phyloP scores from a whole-genome alignment of 53 echinoderm and acorn worm species.

The Echinarachnius parma region DNA sequence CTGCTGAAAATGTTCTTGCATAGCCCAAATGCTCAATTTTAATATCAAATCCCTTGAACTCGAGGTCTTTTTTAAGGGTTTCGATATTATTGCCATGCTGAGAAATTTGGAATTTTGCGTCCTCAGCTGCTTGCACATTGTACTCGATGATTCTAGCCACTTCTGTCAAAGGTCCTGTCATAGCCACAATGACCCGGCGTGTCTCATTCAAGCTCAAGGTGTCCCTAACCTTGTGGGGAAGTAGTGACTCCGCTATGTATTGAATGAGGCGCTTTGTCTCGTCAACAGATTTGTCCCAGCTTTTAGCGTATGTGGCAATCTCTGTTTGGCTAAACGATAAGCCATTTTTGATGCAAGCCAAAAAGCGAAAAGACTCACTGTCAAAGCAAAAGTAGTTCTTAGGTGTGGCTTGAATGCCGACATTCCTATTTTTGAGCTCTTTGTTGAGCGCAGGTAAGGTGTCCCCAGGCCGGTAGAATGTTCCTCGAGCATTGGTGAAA shows the following conservation, averaged over 20 bases:
- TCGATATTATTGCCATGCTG: too few species aligned
- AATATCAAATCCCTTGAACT: too few species aligned
- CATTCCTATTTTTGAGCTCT: constrained; percentile 9
- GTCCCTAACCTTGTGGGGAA: background rate
- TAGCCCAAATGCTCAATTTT: too few species aligned
- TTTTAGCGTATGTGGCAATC: too few species aligned
- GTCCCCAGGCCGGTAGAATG: constrained; percentile 32
- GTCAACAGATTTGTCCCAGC: too few species aligned
- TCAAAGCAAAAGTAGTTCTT: constrained; percentile 31
- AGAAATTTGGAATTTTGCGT: too few species aligned
- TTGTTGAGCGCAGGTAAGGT: constrained; percentile 37
- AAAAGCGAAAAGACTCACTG: constrained; percentile 31
- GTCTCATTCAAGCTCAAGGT: background rate
- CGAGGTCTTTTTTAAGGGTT: too few species aligned
- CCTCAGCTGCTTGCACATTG: background rate
- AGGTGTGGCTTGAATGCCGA: constrained; percentile 10
- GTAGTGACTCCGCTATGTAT: too few species aligned
- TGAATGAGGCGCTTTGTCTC: too few species aligned
- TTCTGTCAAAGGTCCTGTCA: background rate
- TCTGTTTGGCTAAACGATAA: background rate
- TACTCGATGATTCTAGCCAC: background rate
- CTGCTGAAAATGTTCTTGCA: too few species aligned
- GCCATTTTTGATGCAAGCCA: constrained; percentile 24
- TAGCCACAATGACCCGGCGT: background rate
- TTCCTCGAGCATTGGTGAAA: constrained; percentile 28